These are phyloP conservation scores for Serranus cabrilla DNA, from an alignment of 2,797 vertebrate genomes.

Conservation along the genomic window DNA sequence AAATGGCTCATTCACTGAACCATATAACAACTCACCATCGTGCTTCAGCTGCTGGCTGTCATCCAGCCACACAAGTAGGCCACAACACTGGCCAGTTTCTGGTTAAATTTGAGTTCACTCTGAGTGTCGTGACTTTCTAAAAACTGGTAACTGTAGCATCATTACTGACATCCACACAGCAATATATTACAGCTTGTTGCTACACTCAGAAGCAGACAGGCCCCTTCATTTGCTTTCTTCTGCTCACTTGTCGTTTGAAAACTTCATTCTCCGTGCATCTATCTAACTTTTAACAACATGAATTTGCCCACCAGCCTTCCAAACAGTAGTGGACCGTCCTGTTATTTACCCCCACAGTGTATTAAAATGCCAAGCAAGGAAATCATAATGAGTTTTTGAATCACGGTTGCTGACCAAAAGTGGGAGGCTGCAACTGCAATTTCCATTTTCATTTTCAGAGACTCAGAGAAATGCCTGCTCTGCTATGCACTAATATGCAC, in stretches of 20 bases:
- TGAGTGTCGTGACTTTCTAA: conserved; percentile 24
- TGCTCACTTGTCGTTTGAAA: conserved; percentile 56
- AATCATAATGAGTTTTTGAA: conserved; percentile 79
- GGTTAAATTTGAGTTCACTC: conserved; percentile 28
- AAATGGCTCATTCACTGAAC: conserved; percentile 52
- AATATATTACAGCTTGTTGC: conserved; percentile 43
- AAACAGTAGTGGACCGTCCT: conserved; percentile 51
- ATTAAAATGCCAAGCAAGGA: conserved; percentile 75
- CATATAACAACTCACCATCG: conserved; percentile 28
- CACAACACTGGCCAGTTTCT: conserved; percentile 31
- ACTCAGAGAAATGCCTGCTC: conserved; percentile 57
- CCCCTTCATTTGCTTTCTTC: conserved; percentile 51
- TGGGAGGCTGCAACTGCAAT: conserved; percentile 66
- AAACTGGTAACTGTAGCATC: conserved; percentile 28
- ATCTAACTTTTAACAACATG: conserved; percentile 51
- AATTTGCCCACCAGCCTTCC: conserved; percentile 59
- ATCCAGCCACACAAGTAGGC: conserved; percentile 45
- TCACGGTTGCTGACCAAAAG: conserved; percentile 69
- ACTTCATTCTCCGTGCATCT: conserved; percentile 40
- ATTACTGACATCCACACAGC: conserved; percentile 33
- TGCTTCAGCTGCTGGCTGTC: conserved; percentile 49
- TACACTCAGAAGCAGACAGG: conserved; percentile 18
- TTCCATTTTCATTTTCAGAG: conserved; percentile 72
- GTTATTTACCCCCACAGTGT: conserved; percentile 72
- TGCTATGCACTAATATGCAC: conserved; percentile 48